Percentiles rank a stretch among this genome's conserved stretches.
phyloP scores from a whole-genome alignment of 2,113 vertebrate genomes.

The Enhydra lutris region DNA sequence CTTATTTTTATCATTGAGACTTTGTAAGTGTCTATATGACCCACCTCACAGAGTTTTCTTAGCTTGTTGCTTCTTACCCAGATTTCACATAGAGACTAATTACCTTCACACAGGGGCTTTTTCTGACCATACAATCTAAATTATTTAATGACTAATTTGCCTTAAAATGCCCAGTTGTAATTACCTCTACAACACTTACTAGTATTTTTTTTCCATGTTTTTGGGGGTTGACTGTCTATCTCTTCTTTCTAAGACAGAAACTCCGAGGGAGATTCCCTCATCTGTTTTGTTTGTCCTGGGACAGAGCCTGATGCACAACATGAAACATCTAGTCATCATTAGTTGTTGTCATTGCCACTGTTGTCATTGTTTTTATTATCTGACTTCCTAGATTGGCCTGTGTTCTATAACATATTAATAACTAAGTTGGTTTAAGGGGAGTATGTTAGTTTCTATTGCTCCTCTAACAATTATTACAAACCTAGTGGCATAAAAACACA shows the following conservation, averaged over 20 bases:
- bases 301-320: background rate
- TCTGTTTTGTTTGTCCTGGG: background rate
- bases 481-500: background rate
- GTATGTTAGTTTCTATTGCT: background rate
- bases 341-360: background rate
- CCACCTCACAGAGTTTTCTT: background rate
- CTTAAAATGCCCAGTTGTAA: background rate
- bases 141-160: background rate
- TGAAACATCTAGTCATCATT: background rate
- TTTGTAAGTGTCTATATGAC: background rate
- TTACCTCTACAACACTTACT: background rate
- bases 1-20: background rate
- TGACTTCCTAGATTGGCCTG: background rate
- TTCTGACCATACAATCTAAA: background rate
- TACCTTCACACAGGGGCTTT: background rate
- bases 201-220: background rate
- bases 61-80: background rate
- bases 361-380: background rate
- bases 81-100: background rate
- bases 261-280: background rate
- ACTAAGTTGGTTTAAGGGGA: background rate
- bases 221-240: background rate
- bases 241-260: background rate
- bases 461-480: background rate
- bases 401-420: background rate